These are phyloP conservation scores for Thereva unica DNA, from an alignment of 2,888 invertebrate genomes.

Conservation along the genomic window DNA sequence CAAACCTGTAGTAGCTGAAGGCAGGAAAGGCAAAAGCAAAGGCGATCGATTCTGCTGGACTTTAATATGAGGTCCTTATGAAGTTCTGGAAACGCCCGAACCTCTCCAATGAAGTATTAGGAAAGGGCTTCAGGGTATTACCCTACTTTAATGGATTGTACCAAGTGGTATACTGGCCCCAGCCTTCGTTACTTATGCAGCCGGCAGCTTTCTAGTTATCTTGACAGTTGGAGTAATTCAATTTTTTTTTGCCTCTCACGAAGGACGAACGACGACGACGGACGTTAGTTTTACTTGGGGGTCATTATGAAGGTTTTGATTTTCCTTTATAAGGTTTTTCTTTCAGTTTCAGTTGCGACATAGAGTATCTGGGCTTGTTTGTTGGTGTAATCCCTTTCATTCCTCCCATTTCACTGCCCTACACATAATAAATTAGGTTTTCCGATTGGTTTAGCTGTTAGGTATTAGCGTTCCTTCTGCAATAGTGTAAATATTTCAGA, in stretches of 20 bases:
- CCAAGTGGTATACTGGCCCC: background rate
- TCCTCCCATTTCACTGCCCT: too few relatives aligned
- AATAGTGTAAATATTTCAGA: too few relatives aligned
- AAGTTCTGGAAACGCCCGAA: background rate
- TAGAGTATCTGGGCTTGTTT: too few relatives aligned
- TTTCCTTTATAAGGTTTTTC: too few relatives aligned
- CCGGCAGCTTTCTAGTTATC: constrained; percentile 6
- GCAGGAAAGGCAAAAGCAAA: background rate
- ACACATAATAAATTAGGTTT: too few relatives aligned
- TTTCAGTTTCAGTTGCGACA: too few relatives aligned
- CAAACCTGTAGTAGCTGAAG: background rate
- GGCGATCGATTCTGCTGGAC: background rate
- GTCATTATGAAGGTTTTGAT: too few relatives aligned
- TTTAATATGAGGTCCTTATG: background rate
- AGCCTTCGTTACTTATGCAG: constrained; percentile 10
- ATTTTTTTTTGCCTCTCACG: constrained; percentile 3
- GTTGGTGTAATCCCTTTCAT: too few relatives aligned
- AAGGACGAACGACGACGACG: background rate
- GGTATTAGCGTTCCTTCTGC: too few relatives aligned
- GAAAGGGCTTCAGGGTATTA: background rate
- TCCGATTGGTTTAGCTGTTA: too few relatives aligned
- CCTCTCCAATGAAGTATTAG: constrained; percentile 1
- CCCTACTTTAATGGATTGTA: background rate
- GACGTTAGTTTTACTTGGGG: background rate
- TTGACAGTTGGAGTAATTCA: constrained; percentile 5